Conservation (phyloP, 2,888 invertebrate species). For the Eurytoma californica region DNA sequence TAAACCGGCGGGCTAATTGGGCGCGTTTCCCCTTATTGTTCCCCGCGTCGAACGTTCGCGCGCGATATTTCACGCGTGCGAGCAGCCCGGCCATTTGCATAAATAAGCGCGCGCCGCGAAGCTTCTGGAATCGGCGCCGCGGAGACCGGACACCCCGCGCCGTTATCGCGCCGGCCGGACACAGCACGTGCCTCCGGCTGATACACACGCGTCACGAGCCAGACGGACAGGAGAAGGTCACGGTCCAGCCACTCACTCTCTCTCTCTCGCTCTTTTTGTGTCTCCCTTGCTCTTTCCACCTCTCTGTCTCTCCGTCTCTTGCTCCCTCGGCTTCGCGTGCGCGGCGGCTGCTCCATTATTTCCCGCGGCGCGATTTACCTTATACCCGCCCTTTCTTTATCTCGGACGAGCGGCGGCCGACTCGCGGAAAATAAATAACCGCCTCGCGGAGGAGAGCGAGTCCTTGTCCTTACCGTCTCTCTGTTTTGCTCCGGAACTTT, state of each 20-base stretch:
- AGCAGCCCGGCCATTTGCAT: too few relatives aligned
- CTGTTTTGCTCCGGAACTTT: constrained; percentile 39
- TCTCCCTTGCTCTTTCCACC: constrained; percentile 6
- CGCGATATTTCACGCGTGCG: not conserved
- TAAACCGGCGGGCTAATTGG: too few relatives aligned
- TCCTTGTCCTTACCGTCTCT: constrained; percentile 30
- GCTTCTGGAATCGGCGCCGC: not conserved
- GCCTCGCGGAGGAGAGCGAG: constrained; percentile 10
- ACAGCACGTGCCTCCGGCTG: not conserved
- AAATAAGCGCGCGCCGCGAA: too few relatives aligned
- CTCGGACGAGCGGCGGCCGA: not conserved
- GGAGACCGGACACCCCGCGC: not conserved
- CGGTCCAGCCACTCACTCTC: constrained; percentile 20
- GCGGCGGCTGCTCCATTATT: constrained; percentile 12
- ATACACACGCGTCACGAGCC: not conserved
- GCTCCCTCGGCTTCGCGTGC: not conserved
- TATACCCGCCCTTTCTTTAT: not conserved
- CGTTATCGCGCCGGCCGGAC: not conserved
- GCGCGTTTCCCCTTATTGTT: too few relatives aligned
- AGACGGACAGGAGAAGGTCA: constrained; percentile 34
- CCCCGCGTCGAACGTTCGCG: not conserved
- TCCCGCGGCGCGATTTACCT: constrained; percentile 11
- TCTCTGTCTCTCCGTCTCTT: not conserved
- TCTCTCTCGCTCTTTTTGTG: constrained; percentile 2
- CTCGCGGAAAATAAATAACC: constrained; percentile 19